Conservation (phyloP, 2,888 invertebrate species). For the Geophilus truncorum region DNA sequence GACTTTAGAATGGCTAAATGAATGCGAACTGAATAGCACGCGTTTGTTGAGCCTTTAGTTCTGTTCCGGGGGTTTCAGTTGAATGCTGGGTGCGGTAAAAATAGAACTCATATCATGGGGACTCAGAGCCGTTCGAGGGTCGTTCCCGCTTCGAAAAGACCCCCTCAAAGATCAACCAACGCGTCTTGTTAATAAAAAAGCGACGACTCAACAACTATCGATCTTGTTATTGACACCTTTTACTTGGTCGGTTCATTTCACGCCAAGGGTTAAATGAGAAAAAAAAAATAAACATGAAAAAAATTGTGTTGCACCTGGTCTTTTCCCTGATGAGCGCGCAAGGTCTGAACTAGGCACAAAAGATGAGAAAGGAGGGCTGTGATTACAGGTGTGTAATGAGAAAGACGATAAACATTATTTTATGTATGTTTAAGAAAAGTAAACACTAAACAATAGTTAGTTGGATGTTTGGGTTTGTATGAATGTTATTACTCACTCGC, state of each 20-base stretch:
- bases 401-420: neutral
- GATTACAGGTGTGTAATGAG: neutral
- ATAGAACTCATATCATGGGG: neutral
- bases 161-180: neutral
- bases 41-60: neutral
- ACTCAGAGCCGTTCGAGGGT: neutral
- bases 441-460: no score
- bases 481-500: neutral
- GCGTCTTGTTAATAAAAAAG: neutral
- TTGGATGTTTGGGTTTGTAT: neutral
- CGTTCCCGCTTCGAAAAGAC: neutral
- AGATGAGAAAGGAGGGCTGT: neutral
- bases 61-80: neutral
- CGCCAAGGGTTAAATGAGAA: neutral
- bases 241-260: neutral
- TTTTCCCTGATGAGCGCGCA: neutral
- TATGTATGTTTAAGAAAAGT: no score
- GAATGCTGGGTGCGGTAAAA: neutral
- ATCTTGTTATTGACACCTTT: slow-evolving; percentile 24
- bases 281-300: neutral
- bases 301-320: neutral
- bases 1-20: neutral
- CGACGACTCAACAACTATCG: slow-evolving; percentile 10
- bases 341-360: neutral
- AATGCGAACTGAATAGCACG: neutral